Evolutionary conservation across 2,888 invertebrate species (phyloP).

Genomic region (Choreutis nemorana): DNA sequence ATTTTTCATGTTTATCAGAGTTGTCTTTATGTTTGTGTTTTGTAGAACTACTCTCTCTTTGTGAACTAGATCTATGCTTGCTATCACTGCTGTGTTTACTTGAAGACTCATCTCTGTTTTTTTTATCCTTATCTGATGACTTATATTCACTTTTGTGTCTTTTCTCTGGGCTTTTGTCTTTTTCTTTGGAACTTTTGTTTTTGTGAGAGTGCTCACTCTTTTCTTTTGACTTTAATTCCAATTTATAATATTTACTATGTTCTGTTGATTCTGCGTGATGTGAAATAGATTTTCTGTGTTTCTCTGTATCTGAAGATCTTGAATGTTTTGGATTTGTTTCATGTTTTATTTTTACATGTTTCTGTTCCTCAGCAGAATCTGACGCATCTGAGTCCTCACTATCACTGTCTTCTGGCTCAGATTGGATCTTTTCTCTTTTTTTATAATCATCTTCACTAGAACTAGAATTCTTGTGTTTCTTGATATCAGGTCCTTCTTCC

Average conservation of each 20-base stretch:
- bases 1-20: slow-evolving; percentile 8
- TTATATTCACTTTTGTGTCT: slow-evolving; percentile 27
- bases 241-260: too few species aligned
- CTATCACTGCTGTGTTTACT: slow-evolving; percentile 17
- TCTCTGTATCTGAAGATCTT: slow-evolving; percentile 18
- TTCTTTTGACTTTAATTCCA: too few species aligned
- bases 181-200: slow-evolving; percentile 28
- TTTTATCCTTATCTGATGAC: slow-evolving; percentile 25
- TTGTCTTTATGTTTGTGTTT: slow-evolving; percentile 8
- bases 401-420: slow-evolving; percentile 18
- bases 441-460: slow-evolving; percentile 31
- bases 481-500: slow-evolving; percentile 40
- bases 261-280: too few species aligned
- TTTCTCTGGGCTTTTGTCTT: slow-evolving; percentile 25
- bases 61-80: slow-evolving; percentile 17
- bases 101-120: slow-evolving; percentile 19
- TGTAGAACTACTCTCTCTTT: slow-evolving; percentile 5
- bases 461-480: slow-evolving; percentile 33
- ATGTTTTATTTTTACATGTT: slow-evolving; percentile 28
- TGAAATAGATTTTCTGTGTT: too few species aligned
- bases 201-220: too few species aligned
- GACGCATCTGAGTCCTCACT: slow-evolving; percentile 30
- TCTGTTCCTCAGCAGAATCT: slow-evolving; percentile 35
- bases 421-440: slow-evolving; percentile 18
- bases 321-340: slow-evolving; percentile 18